A percentile compares a stretch with the other conserved stretches of the same genome.
Conservation (phyloP, 2,797 vertebrate genomes). For the Lepilemur septentrionalis region DNA sequence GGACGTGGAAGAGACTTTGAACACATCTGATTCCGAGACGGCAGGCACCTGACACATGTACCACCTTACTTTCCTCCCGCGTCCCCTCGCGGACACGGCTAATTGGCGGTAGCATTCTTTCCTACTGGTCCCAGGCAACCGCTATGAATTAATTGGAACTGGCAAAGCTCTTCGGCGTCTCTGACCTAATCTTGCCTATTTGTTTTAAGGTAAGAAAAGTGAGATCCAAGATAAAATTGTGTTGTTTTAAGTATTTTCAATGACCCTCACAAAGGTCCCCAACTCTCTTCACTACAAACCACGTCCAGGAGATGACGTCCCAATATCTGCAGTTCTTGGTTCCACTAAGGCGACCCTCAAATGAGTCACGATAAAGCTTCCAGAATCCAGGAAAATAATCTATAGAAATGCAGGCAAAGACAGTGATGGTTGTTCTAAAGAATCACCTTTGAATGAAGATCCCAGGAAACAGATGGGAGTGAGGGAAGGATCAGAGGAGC, state of each 20-base stretch:
- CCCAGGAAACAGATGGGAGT: not conserved
- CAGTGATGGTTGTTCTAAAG: not conserved
- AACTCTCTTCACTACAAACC: not conserved
- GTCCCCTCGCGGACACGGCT: not conserved
- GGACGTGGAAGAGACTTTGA: not conserved
- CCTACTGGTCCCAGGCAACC: not conserved
- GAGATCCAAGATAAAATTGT: not conserved
- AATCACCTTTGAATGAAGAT: not conserved
- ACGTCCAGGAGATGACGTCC: not conserved
- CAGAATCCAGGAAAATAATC: not conserved
- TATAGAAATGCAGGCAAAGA: not conserved
- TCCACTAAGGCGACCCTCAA: not conserved
- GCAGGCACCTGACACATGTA: accelerated
- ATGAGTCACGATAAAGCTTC: not conserved
- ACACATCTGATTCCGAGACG: not conserved
- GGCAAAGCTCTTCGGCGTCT: not conserved
- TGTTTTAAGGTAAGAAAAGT: conserved; percentile 3
- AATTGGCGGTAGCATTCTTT: not conserved
- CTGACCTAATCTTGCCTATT: not conserved
- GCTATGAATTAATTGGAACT: not conserved
- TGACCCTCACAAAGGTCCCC: not conserved
- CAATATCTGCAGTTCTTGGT: not conserved
- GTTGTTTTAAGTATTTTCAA: not conserved
- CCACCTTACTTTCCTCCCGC: not conserved
- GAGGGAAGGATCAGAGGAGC: not conserved